Evolutionary conservation across 2,113 vertebrate species (phyloP), one percentile per base, ranked within the genome.

Genomic region (Mionectes macconnelli): DNA sequence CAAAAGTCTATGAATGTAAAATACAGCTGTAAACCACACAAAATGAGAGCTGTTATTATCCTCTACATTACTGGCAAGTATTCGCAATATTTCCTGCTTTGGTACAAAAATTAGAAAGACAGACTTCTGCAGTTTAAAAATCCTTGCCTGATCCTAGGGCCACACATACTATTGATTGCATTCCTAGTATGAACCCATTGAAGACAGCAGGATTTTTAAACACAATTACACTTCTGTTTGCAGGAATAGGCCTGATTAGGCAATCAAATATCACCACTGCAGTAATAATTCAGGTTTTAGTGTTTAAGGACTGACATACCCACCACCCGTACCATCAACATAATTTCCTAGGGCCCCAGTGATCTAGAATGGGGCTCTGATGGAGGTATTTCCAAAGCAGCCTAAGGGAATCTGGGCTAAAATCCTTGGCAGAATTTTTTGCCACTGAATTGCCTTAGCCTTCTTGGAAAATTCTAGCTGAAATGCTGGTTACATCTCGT

Each of bases 1-100:
- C 86, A 97, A 97, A 97, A 62, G 78, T 94, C 97, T 95, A 95
- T 97, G 96, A 97, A 95, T 98, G 96, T 97, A 98, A 98, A 98
- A 98, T 73, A 98, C 85, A 96, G 97, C 96, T 98, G 98, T 98
- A 98, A 97, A 94, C 90, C 79, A 94, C 45, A 69, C 77, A 96
- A 96, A 93, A 95, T 44, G 62, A 95, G 88, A 89, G 49, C 37
- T 94, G 76, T 60, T 93, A 93, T 84, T 89, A 96, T 77, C 60
- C 76, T 90, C 93, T 82, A 93, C 62, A 77, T 75, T 60, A 94
- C 57, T 90, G 49, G 49, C 52, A 94, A 79, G 15, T 64, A 93
- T 94, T 80, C 87, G 95, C 90, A 96, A 1, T 63, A 93, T 89
- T 92, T 87, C 56, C 52, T 78, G 69, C 73, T 92, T 85, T 93